Base-by-base conservation (phyloP, 2,797 vertebrate species). In the Helostoma temminkii region DNA sequence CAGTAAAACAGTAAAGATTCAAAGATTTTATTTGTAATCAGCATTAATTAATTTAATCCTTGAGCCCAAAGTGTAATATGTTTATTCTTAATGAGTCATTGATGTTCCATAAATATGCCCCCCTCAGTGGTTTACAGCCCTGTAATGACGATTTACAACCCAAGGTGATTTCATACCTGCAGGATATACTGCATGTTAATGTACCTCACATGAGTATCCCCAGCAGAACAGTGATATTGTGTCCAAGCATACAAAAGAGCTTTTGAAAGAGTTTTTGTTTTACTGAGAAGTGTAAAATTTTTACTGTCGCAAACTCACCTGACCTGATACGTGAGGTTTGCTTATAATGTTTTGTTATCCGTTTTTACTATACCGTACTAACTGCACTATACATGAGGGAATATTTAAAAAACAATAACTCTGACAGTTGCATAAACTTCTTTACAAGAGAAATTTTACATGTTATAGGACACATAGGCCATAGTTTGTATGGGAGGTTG, bases 201-300 rank as follows among this genome's bases (percentile, higher is more conserved):
- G 58, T 18, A 11, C n/a, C 74, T 90, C 86, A 85, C 85, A 86
- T 88, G 85, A 87, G 76, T 12, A 5, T 48, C 52, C 48, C 37
- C 59, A 15, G n/a, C 45, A 74, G 62, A 71, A 83, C 78, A 73
- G 55, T 76, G 54, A 72, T 47, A 2, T n/a, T 63, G 42, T 56
- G 54, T 74, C 36, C 15, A 41, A 67, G 62, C 39, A 19, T 11
- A 30, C 26, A 54, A 19, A 32, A 48, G 50, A 47, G 39, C 1
- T 68, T 47, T 18, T 81, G 24, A 81, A 75, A 73, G 65, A 54
- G 58, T 62, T 65, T 77, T 52, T 80, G 54, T 76, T 77, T 60
- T 48, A 37, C 16, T 34, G 42, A 50, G 46, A 56, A 56, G 34
- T 25, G 19, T 53, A 58, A n/a, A 39, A 18, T 22, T 41, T 18